Evolutionary conservation across 2,113 vertebrate species (phyloP).

Genomic region (Calyptomena viridis): DNA sequence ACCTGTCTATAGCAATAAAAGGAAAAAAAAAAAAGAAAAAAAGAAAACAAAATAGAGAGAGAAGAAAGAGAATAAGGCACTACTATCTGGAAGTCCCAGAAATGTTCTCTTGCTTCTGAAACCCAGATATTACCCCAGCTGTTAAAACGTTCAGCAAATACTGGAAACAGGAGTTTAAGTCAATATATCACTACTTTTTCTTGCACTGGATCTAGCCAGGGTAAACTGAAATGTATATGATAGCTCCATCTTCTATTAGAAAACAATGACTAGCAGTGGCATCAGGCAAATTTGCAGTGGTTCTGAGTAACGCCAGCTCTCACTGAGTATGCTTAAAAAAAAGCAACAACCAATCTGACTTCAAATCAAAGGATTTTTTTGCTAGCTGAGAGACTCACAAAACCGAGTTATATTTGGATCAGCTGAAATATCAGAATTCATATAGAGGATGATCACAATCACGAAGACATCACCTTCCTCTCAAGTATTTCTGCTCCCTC

Average conservation of each 20-base stretch:
- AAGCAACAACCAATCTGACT: not conserved
- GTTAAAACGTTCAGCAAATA: not conserved
- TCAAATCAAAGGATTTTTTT: not conserved
- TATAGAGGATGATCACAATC: not conserved
- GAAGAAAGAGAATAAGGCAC: not conserved
- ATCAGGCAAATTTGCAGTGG: not conserved
- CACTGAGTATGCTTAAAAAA: not conserved
- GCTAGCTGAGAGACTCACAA: not conserved
- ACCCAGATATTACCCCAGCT: not conserved
- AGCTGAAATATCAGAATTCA: not conserved
- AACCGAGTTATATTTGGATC: not conserved
- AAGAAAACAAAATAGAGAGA: too few relatives aligned
- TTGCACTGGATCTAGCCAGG: not conserved
- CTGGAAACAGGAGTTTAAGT: not conserved
- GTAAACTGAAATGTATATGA: not conserved
- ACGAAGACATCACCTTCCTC: not conserved
- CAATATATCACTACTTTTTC: not conserved
- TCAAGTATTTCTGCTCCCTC: not conserved
- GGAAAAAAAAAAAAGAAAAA: too few relatives aligned
- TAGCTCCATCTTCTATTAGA: not conserved
- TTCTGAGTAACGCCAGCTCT: not conserved
- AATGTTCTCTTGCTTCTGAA: not conserved
- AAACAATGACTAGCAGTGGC: not conserved
- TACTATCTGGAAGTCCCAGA: not conserved
- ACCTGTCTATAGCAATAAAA: not conserved